These are phyloP conservation scores for Aporophyla nigra DNA, from an alignment of 2,888 invertebrate species.

Conservation along the genomic window DNA sequence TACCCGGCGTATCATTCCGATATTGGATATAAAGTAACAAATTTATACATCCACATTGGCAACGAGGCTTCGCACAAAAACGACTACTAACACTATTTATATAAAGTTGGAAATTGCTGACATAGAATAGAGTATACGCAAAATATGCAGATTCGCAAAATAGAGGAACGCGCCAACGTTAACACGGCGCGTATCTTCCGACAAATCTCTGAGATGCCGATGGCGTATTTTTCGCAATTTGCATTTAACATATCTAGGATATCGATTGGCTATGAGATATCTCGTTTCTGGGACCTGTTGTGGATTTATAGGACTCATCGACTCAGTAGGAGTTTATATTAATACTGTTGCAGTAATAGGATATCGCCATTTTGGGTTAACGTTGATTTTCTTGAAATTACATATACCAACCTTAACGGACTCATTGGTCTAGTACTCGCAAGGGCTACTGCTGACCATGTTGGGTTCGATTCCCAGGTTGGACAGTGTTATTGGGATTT, in stretches of 20 bases:
- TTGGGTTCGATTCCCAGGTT: too few species aligned
- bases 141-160: slow-evolving; percentile 38
- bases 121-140: background rate
- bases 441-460: too few species aligned
- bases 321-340: background rate
- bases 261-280: slow-evolving; percentile 42
- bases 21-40: slow-evolving; percentile 68
- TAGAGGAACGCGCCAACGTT: slow-evolving; percentile 50
- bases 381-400: background rate
- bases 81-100: accelerated
- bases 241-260: slow-evolving; percentile 71
- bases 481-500: too few species aligned
- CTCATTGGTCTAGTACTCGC: too few species aligned
- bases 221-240: slow-evolving; percentile 79
- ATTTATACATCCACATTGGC: slow-evolving; percentile 51
- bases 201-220: slow-evolving; percentile 70
- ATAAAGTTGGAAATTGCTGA: slow-evolving; percentile 17
- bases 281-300: slow-evolving; percentile 42
- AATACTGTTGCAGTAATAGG: background rate
- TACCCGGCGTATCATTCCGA: slow-evolving; percentile 68
- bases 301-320: slow-evolving; percentile 38
- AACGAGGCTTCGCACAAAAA: background rate
- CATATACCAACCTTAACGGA: too few species aligned
- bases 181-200: slow-evolving; percentile 66
- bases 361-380: background rate